Base-by-base conservation (phyloP, 1,140 invertebrate species). In the Thalassaphorura encarpata region DNA sequence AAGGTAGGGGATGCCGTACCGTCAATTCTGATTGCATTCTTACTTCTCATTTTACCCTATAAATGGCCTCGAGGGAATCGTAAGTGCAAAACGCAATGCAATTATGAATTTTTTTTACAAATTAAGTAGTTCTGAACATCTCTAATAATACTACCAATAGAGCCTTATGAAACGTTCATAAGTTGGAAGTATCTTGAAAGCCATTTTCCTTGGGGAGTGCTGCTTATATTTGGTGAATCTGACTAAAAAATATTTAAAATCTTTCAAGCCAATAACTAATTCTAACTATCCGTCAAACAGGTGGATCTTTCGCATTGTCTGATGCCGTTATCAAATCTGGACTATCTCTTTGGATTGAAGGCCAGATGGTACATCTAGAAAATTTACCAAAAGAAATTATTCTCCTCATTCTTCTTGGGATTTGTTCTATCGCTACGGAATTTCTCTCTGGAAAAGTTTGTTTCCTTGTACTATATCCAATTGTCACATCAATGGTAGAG, bases 391-490 rank as follows among this genome's bases (percentile, higher is more conserved):
- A 68, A 3, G 58, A 53, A 5, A 64, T 67, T 4, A 68, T 76
- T 16, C 64, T 72, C 1, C 53, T 71, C 0, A 61, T 75, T 15
- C 56, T 75, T 11, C 68, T 68, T 19, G 24, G 71, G 2, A 76
- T 58, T 69, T 77, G 58, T 67, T 78, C 56, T 42, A 72, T 81
- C 48, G 68, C 88, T 31, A 90, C 87, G 0, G 86, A 89, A 69
- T 83, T 91, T 11, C 46, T 84, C 1, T 85, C 83, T 15, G 90
- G 90, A 68, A 82, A 87, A 0, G 87, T 86, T 24, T 83, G 87
- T n/a, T 84, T 86, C 18, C 88, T 87, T 66, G 82, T 87, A 11
- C 78, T 89, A 31, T 69, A 89, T 42, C 87, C 87, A 3, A 83
- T 89, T 2, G 67, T 89, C 28, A 81, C 81, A 24, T 80, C 88